Base-by-base conservation (phyloP, 2,888 invertebrate genomes). In the Drosophila borealis region DNA sequence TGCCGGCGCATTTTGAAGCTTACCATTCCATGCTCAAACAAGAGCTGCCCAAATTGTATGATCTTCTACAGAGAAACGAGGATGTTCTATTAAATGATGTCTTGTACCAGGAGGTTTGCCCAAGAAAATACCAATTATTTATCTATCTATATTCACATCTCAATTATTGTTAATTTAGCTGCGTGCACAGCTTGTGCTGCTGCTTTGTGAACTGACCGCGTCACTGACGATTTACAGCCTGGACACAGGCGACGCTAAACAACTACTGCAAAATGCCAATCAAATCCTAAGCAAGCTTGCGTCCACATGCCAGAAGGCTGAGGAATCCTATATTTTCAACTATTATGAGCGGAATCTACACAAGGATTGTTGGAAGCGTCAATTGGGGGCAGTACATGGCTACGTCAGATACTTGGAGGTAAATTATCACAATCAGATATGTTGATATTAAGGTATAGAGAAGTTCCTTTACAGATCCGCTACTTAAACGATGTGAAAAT, bases 311-410 rank as follows among this genome's bases (percentile, higher is more conserved):
- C 4, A 51, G 34, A 3, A n/a, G 6, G 17, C 34, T 3, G 67
- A 81, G 3, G 80, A 88, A n/a, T 50, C 61, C 0, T 45, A 54
- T 13, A 68, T 91, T 19, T 82, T 91, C 44, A 74, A 46, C n/a
- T 89, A 89, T 54, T 92, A 91, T 61, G 84, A 89, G 36, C 51
- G 78, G 13, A 87, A 86, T 57, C 70, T 92, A 45, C 80, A 80
- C 8, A 87, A 80, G 45, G 71, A 81, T 33, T 39, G 62, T 17
- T 92, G 92, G 92, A 91, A 91, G 67, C 85, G 81, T 1, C 85
- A 92, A 50, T 65, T 91, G 4, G 92, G 92, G 0, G 74, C 88
- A 3, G 68, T 90, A 2, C 89, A 92, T 76, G 91, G 91, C 0
- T 91, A 89, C 60, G 53, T 71, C 3, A 77, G 71, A 46, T 92